phyloP scores from a whole-genome alignment of 23 tunicate genomes.

The Phallusia fumigata region DNA sequence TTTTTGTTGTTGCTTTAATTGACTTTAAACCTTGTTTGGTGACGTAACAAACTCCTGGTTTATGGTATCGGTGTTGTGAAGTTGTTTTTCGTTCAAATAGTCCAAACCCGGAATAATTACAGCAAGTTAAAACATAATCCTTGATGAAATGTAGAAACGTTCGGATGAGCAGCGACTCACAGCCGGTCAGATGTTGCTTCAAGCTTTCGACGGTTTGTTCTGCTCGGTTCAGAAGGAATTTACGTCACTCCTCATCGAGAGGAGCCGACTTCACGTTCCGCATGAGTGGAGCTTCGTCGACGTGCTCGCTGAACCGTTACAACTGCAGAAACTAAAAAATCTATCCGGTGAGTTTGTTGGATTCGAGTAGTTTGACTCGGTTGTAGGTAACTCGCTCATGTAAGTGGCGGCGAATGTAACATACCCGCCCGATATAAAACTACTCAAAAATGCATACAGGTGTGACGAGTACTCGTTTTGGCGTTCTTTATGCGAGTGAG shows the following conservation, averaged over 20 bases:
- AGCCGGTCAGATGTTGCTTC: conserved; percentile 82
- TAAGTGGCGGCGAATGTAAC: too few species aligned
- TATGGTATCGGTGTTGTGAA: too few species aligned
- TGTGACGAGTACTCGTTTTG: too few species aligned
- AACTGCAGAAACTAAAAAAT: conserved; percentile 69
- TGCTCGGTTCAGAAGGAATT: conserved; percentile 50
- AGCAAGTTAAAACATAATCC: background rate
- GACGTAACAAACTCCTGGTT: too few species aligned
- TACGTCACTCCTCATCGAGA: conserved; percentile 38
- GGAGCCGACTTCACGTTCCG: conserved; percentile 28
- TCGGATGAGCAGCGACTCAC: conserved; percentile 68
- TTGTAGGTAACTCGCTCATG: background rate
- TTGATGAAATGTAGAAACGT: conserved; percentile 22
- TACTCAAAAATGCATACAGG: too few species aligned
- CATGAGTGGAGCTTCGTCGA: conserved; percentile 58
- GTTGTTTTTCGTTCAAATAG: too few species aligned
- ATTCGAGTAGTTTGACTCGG: background rate
- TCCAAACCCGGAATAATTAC: too few species aligned
- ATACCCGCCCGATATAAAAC: too few species aligned
- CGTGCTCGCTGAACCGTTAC: conserved; percentile 39
- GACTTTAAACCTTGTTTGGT: too few species aligned
- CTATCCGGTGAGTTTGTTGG: conserved; percentile 34
- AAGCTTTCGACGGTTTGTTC: conserved; percentile 85
- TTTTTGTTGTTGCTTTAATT: too few species aligned
- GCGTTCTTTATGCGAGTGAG: too few species aligned